These are phyloP conservation scores for Hemibagrus wyckioides DNA, from an alignment of 2,113 vertebrate species.

Conservation along the genomic window DNA sequence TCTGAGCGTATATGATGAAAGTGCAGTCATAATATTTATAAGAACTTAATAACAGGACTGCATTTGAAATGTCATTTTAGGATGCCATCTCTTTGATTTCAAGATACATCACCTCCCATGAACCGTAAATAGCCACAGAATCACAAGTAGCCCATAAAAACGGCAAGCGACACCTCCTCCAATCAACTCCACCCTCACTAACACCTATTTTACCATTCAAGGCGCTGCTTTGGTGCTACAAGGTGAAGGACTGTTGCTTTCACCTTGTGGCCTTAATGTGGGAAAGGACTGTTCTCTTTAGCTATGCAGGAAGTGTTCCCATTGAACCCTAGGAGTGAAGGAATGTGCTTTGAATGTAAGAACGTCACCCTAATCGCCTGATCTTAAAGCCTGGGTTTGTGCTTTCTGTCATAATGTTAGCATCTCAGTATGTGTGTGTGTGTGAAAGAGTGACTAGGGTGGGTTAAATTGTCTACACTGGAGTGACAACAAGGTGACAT, in stretches of 20 bases:
- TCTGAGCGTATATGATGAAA: neutral
- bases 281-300: conserved; percentile 44
- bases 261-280: conserved; percentile 38
- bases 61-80: neutral
- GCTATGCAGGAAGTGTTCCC: conserved; percentile 46
- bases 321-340: conserved; percentile 30
- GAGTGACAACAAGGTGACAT: neutral
- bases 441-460: no score
- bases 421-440: no score
- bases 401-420: neutral
- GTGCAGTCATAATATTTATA: neutral
- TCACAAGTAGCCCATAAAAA: neutral
- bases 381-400: neutral
- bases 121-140: neutral
- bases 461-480: neutral
- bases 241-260: conserved; percentile 35
- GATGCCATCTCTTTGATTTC: neutral
- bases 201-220: neutral
- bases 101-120: neutral
- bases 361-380: conserved; percentile 18
- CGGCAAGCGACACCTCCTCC: neutral
- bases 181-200: neutral
- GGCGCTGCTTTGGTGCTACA: neutral
- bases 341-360: conserved; percentile 40
- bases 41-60: neutral